phyloP scores from a whole-genome alignment of 2,113 vertebrate species.

The Galbula dea region DNA sequence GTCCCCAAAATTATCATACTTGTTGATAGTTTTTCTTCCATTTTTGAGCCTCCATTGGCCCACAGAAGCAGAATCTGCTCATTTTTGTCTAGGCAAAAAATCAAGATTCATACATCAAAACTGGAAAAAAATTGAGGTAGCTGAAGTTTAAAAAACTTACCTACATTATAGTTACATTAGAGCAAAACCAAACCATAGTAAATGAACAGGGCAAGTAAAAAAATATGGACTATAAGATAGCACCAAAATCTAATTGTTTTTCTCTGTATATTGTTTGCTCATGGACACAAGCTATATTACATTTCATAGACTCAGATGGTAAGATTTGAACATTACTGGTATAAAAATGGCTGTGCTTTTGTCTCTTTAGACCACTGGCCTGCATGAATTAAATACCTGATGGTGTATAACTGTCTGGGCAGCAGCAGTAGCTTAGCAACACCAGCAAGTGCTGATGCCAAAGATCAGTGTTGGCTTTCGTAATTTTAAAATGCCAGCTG shows the following conservation, averaged over 20 bases:
- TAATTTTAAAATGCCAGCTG: slow-evolving; percentile 30
- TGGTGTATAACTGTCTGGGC: slow-evolving; percentile 27
- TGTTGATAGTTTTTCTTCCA: not conserved
- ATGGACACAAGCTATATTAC: not conserved
- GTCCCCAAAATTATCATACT: not conserved
- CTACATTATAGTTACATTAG: not conserved
- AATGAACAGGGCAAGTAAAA: not conserved
- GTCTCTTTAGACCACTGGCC: not conserved
- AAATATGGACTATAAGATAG: not conserved
- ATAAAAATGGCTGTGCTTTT: not conserved
- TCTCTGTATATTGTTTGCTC: not conserved
- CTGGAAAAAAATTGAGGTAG: not conserved
- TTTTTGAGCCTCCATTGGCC: not conserved
- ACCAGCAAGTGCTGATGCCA: slow-evolving; percentile 10
- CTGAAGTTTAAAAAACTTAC: not conserved
- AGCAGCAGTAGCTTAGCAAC: slow-evolving; percentile 64
- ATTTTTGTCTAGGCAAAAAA: not conserved
- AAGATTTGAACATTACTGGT: not conserved
- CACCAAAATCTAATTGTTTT: not conserved
- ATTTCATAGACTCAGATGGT: not conserved
- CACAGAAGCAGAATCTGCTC: not conserved
- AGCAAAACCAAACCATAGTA: not conserved
- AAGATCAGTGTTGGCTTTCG: slow-evolving; percentile 9
- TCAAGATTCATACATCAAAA: not conserved
- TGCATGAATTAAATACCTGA: slow-evolving; percentile 17